Evolutionary conservation across 2,888 invertebrate species (phyloP), one percentile per base, ranked within the genome.

Genomic region (Craniophora ligustri): DNA sequence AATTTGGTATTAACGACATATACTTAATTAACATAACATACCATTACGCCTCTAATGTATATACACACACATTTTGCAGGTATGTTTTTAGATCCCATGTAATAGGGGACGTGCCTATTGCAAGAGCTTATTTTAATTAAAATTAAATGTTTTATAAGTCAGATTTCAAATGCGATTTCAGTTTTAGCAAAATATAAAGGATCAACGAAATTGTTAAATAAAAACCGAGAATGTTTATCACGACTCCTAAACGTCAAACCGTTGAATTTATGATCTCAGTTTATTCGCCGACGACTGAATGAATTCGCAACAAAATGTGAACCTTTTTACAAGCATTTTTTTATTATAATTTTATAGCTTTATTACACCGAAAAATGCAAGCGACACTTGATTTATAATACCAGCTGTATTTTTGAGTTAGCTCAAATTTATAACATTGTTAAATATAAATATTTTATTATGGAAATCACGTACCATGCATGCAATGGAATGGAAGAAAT

Each of bases 271-370:
- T 35, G 54, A 36, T 16, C 8, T 19, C 23, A 2, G 26, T 31
- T 13, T 8, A 44, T 57, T 54, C 54, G 49, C 50, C 13, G 31
- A 35, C 26, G 30, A 32, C 28, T 39, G 10, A 34, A 56, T 38
- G 40, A 49, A 65, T 47, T 60, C 60, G 21, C 48, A 35, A 56
- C 21, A n/a, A 44, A 39, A 35, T 40, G 31, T 42, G 53, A 55
- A 45, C 28, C 15, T 4, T 10, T 31, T 59, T 60, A 36, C 40
- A 40, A 55, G 41, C 28, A 13, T 4, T 10, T 31, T 59, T 60
- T 40, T 44, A 40, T 41, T 23, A 56, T 49, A 45, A 60, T 57
- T 62, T 57, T 57, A 67, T 53, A 49, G 34, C 58, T 67, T 67
- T 34, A 44, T 5, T 13, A 7, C n/a, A 47, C 46, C 5, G 28